Evolutionary conservation across 2,113 vertebrate genomes (phyloP), one percentile per base, ranked within the genome.

Genomic region (Dipodomys spectabilis): DNA sequence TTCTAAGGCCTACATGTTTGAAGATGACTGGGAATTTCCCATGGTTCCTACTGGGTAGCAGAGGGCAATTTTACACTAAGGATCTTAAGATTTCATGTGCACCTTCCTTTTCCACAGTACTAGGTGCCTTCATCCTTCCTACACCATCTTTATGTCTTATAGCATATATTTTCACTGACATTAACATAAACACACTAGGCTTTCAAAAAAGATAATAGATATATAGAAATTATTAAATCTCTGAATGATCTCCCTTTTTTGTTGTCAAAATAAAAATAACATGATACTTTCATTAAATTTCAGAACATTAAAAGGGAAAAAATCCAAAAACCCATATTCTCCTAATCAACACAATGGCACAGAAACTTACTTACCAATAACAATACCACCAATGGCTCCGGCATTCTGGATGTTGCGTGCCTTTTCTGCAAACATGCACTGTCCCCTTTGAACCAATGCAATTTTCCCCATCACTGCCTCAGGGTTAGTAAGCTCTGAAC

Each of bases 341-440:
- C 6, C 15, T 35, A 19, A 5, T 27, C 22, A 57, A 60, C 39
- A 72, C 23, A 28, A 12, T 15, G 20, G 64, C 4, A 39, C 1
- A 57, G 57, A 83, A 9, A 25, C 28, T 28, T 72, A 92, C 98
- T 99, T 98, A 99, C 99, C 99, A 18, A 99, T 99, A 93, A 99
- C 99, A 60, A 99, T 99, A 96, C 99, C 99, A 7, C 99, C 99
- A 13, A 99, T 99, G 86, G 99, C 99, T 15, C 99, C 99, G 30
- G 99, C 99, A 94, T 99, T 99, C 97, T 99, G 99, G 96, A 99
- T 98, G 96, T 99, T 99, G 15, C 99, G 98, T 25, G 99, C 99
- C 97, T 99, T 99, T 97, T 99, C 99, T 32, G 99, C 99, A 96
- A 99, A 99, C 99, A 99, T 99, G 93, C 99, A 99, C 97, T 99